Evolutionary conservation across 2,113 vertebrate species (phyloP).

Genomic region (Tachysurus vachellii): DNA sequence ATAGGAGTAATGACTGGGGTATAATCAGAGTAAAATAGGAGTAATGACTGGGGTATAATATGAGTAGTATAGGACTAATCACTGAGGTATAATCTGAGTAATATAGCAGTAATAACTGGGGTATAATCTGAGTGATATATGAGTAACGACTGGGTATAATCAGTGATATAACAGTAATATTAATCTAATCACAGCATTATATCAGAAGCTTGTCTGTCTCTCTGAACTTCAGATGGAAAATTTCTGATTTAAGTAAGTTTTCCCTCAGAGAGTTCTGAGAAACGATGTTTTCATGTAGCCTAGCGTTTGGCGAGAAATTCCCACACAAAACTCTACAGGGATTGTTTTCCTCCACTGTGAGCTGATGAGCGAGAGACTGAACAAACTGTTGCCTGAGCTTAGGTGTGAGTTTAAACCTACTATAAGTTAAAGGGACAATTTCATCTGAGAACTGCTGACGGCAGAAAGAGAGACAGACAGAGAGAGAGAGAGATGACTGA

Average conservation of each 20-base stretch:
- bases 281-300: background rate
- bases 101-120: no score
- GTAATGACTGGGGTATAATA: background rate
- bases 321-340: background rate
- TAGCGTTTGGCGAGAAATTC: background rate
- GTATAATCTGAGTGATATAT: background rate
- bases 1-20: background rate
- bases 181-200: background rate
- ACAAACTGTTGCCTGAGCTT: background rate
- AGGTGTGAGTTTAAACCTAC: constrained; percentile 14
- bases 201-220: background rate
- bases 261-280: background rate
- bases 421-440: constrained; percentile 7
- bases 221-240: background rate
- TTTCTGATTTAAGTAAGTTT: background rate
- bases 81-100: background rate
- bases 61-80: background rate
- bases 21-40: background rate
- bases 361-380: background rate
- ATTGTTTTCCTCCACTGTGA: background rate
- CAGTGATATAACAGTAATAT: no score
- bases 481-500: background rate
- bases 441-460: background rate
- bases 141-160: background rate
- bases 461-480: background rate